Percentiles rank a stretch among this genome's conserved stretches.
These are phyloP conservation scores for Rafetus swinhoei DNA, from an alignment of 2,113 vertebrate species.

Conservation along the genomic window DNA sequence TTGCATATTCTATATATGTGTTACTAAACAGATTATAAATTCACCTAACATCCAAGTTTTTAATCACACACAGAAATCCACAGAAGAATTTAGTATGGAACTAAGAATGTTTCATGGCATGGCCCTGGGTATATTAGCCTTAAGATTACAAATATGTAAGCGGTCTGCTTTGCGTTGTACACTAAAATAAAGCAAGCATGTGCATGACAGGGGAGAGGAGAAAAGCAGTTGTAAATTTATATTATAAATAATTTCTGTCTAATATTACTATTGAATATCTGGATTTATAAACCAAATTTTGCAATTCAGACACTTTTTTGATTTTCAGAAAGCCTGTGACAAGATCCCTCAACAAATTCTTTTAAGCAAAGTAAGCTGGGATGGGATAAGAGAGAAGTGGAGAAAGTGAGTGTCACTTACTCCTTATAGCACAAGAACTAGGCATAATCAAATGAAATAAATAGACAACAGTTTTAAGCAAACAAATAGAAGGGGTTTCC, in stretches of 20 bases:
- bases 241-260: not conserved
- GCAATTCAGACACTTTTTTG: not conserved
- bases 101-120: slow-evolving; percentile 6
- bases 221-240: slow-evolving; percentile 75
- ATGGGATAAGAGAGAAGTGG: no score
- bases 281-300: not conserved
- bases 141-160: slow-evolving; percentile 27
- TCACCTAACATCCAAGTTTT: not conserved
- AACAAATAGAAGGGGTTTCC: no score
- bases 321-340: no score
- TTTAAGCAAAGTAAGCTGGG: no score
- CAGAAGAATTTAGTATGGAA: not conserved
- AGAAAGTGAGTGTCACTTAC: no score
- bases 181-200: slow-evolving; percentile 62
- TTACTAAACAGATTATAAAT: slow-evolving; percentile 14
- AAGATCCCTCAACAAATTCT: no score
- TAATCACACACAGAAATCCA: not conserved
- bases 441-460: no score
- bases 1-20: not conserved
- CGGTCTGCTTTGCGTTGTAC: not conserved
- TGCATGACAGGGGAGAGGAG: slow-evolving; percentile 55
- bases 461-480: no score
- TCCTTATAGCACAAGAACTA: no score
- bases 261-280: not conserved
- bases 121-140: slow-evolving; percentile 31